A percentile compares a stretch with the other conserved stretches of the same genome.
These are phyloP conservation scores for Drosophila quadrilineata DNA, from an alignment of 1,140 invertebrate genomes.

Conservation along the genomic window DNA sequence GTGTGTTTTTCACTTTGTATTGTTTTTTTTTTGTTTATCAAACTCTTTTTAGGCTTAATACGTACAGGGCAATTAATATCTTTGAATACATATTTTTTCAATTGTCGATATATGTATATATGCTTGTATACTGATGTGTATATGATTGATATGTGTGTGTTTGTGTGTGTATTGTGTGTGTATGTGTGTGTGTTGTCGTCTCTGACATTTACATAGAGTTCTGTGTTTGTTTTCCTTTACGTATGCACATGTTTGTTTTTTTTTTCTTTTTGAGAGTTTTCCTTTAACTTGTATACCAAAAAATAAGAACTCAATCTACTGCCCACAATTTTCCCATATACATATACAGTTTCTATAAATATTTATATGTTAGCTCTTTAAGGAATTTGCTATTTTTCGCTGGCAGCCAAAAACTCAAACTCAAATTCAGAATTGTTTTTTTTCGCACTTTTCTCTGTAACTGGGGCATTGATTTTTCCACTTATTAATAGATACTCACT, in stretches of 20 bases:
- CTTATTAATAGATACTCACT: slow-evolving; percentile 1
- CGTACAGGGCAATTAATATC: slow-evolving; percentile 67
- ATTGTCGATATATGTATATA: slow-evolving; percentile 41
- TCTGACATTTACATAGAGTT: slow-evolving; percentile 35
- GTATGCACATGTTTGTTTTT: slow-evolving; percentile 35
- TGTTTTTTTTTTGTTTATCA: slow-evolving; percentile 24
- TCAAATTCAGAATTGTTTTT: background rate
- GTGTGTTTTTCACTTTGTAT: slow-evolving; percentile 10
- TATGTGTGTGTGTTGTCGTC: slow-evolving; percentile 23
- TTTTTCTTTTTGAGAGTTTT: slow-evolving; percentile 4
- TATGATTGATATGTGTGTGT: slow-evolving; percentile 21
- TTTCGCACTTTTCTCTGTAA: background rate
- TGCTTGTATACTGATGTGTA: slow-evolving; percentile 27
- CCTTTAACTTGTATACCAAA: background rate
- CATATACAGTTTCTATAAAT: background rate
- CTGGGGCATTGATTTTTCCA: no score
- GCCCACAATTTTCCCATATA: no score
- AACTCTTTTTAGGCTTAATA: slow-evolving; percentile 65
- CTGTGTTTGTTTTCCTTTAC: slow-evolving; percentile 32
- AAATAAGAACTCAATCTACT: no score
- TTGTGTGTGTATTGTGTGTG: slow-evolving; percentile 26
- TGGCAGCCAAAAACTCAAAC: background rate
- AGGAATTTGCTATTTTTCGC: no score
- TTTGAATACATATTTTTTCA: slow-evolving; percentile 51
- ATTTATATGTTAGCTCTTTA: no score